Conservation (phyloP, 2,113 vertebrate species). For the Malurus elegans region DNA sequence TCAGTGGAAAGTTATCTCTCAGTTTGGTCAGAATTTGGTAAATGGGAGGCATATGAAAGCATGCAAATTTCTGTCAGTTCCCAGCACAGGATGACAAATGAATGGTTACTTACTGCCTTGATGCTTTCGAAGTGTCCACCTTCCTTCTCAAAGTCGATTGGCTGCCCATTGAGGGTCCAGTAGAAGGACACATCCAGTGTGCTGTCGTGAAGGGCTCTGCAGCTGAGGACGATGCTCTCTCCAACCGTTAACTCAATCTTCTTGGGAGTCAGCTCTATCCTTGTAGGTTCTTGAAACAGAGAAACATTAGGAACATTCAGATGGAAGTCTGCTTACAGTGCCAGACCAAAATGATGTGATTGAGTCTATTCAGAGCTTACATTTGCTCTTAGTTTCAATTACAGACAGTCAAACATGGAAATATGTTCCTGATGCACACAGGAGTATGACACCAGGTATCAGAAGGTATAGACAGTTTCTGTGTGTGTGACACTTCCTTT, state of each 20-base stretch:
- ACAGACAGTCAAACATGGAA: neutral
- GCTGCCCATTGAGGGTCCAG: slow-evolving; percentile 88
- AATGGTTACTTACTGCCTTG: slow-evolving; percentile 87
- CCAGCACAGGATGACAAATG: neutral
- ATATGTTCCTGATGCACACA: neutral
- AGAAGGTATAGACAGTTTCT: neutral
- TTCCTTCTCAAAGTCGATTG: slow-evolving; percentile 87
- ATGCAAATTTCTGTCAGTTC: neutral
- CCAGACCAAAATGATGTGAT: neutral
- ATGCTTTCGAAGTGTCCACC: slow-evolving; percentile 94
- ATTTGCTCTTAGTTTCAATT: neutral
- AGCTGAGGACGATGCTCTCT: slow-evolving; percentile 94
- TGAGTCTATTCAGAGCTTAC: neutral
- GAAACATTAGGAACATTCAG: slow-evolving; percentile 16
- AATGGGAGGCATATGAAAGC: neutral
- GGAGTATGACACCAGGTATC: neutral
- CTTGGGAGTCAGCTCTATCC: slow-evolving; percentile 88
- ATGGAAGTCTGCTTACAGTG: neutral
- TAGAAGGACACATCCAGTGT: slow-evolving; percentile 88
- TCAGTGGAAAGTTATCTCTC: neutral
- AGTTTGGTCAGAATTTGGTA: neutral
- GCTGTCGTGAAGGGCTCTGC: slow-evolving; percentile 88
- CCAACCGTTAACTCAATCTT: slow-evolving; percentile 91
- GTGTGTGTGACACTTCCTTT: no score
- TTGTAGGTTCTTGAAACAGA: slow-evolving; percentile 86